Evolutionary conservation across 2,113 vertebrate species (phyloP), one percentile per base, ranked within the genome.

Genomic region (Elgaria multicarinata): DNA sequence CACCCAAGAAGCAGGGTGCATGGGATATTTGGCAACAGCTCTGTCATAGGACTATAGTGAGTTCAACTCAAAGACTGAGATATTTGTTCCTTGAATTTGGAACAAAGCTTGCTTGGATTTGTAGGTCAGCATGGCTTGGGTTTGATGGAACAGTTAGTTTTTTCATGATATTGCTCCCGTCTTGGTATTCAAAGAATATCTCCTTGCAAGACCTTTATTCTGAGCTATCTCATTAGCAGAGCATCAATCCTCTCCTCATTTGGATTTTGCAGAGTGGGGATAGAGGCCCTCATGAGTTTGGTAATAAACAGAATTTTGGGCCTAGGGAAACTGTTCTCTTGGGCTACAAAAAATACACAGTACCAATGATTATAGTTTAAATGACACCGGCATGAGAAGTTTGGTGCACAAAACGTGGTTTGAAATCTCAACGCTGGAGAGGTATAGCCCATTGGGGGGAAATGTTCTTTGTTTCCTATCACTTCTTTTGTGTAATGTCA

Each of bases 401-500:
- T 62, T 78, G 89, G 22, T 77, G 76, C 2, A 67, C 64, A 0
- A 83, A 91, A 86, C 83, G 77, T 42, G 0, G 0, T 90, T 92
- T 92, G 88, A 90, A 95, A 93, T 92, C 93, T 78, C 90, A 69
- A 42, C 86, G 71, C 64, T 0, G 89, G 84, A 50, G 80, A 95
- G 90, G 67, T 4, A 89, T 39, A 92, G 79, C 0, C 2, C 83
- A 90, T 76, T 90, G 89, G 93, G 95, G 95, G 96, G 58, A 87
- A 90, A 92, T 83, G 94, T 84, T 94, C 96, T 96, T 95, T 94
- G 91, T 94, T 95, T 96, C 94, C 94, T 93, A 91, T 95, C 91
- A 83, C 94, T 95, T 91, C 93, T 96, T 94, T 96, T 96, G 93
- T 95, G 87, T 95, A 96, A 94, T 92, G 89, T 94, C 93, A 90